Percentiles rank a stretch among this genome's conserved stretches.
These are phyloP conservation scores for Microchirus variegatus DNA, from an alignment of 2,797 vertebrate species.

Conservation along the genomic window DNA sequence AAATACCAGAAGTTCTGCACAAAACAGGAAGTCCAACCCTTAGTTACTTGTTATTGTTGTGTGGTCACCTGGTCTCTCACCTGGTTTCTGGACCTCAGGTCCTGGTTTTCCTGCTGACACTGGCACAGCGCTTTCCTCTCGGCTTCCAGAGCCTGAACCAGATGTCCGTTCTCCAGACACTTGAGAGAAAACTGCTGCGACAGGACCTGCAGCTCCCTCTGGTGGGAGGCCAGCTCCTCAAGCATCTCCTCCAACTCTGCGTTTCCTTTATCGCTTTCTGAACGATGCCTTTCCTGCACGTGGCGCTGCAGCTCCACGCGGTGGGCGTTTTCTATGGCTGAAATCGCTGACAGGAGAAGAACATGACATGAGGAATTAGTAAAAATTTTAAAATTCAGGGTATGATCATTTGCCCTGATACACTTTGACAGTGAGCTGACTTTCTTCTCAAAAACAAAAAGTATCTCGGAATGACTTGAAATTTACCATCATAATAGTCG, in stretches of 20 bases:
- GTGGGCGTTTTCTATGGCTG: slow-evolving; percentile 75
- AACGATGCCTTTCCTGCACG: slow-evolving; percentile 59
- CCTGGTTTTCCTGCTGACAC: slow-evolving; percentile 79
- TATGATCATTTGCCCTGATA: too few species aligned
- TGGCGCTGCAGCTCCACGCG: slow-evolving; percentile 74
- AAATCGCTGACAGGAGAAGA: slow-evolving; percentile 64
- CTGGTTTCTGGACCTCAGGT: slow-evolving; percentile 77
- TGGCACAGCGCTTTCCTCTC: slow-evolving; percentile 77
- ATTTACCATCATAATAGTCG: too few species aligned
- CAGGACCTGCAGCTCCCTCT: slow-evolving; percentile 76
- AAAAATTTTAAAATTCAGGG: too few species aligned
- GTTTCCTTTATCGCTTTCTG: slow-evolving; percentile 45
- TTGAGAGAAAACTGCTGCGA: slow-evolving; percentile 79
- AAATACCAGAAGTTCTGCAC: too few species aligned
- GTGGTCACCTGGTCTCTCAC: slow-evolving; percentile 31
- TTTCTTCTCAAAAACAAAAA: too few species aligned
- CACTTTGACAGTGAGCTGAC: too few species aligned
- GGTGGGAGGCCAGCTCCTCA: slow-evolving; percentile 75
- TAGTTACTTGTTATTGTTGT: too few species aligned
- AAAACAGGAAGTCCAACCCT: too few species aligned
- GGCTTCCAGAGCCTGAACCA: slow-evolving; percentile 76
- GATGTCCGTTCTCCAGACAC: slow-evolving; percentile 77
- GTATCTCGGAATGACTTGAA: too few species aligned
- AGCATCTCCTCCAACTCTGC: slow-evolving; percentile 62
- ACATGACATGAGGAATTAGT: background rate